A percentile compares a stretch with the other conserved stretches of the same genome.
Evolutionary conservation across 2,113 vertebrate genomes (phyloP).

Genomic region (Xiphophorus hellerii): DNA sequence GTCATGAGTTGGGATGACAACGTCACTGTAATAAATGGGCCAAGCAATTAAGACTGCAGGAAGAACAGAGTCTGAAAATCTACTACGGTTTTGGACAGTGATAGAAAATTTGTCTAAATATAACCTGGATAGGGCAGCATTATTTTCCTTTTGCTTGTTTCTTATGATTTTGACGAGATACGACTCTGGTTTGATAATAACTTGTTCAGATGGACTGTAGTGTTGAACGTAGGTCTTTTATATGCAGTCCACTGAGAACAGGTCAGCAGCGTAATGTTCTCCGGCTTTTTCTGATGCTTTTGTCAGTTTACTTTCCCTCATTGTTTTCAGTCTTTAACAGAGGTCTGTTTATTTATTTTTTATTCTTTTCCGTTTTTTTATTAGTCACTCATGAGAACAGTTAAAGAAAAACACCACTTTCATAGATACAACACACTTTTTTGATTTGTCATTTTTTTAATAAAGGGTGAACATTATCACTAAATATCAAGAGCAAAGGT

Average conservation of each 20-base stretch:
- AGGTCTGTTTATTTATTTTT: no score
- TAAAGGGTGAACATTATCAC: no score
- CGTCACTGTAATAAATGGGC: constrained; percentile 50
- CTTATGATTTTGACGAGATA: constrained; percentile 10
- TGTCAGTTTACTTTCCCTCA: no score
- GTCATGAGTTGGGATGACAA: constrained; percentile 52
- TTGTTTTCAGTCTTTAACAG: no score
- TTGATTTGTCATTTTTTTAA: no score
- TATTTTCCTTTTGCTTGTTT: constrained; percentile 12
- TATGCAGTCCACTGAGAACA: constrained; percentile 49
- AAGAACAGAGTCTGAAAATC: constrained; percentile 47
- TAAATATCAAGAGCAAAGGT: no score
- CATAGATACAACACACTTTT: no score
- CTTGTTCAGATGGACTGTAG: constrained; percentile 7
- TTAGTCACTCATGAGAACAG: no score
- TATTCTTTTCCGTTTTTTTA: no score
- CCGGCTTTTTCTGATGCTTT: neutral
- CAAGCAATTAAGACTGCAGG: constrained; percentile 57
- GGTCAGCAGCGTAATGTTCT: constrained; percentile 16
- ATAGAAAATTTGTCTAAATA: constrained; percentile 35
- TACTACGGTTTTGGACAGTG: constrained; percentile 9
- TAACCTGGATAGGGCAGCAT: constrained; percentile 17
- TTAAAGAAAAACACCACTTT: no score
- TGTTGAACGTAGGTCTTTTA: constrained; percentile 40
- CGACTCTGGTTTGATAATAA: constrained; percentile 2